Evolutionary conservation across 2,888 invertebrate genomes (phyloP).

Genomic region (Trichogramma evanescens): DNA sequence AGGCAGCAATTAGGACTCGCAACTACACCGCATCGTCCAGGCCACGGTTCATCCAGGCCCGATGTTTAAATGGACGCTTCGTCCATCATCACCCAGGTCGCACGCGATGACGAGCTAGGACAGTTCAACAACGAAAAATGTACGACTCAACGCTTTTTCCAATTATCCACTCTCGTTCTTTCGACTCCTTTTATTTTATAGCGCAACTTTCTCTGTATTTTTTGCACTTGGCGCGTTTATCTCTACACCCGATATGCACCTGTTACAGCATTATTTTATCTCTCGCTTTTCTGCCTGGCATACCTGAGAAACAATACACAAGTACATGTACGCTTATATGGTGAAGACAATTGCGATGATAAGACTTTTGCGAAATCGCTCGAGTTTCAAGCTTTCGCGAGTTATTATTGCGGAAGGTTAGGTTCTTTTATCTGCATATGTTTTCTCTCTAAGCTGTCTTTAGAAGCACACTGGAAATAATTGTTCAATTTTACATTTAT

Average conservation of each 20-base stretch:
- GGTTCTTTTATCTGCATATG: no score
- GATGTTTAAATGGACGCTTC: slow-evolving; percentile 93
- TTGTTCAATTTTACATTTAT: no score
- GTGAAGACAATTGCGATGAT: no score
- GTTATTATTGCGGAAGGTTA: no score
- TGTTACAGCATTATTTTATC: slow-evolving; percentile 32
- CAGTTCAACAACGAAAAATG: slow-evolving; percentile 91
- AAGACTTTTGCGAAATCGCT: no score
- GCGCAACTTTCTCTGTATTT: neutral
- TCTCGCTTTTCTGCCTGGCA: slow-evolving; percentile 25
- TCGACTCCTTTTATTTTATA: slow-evolving; percentile 16
- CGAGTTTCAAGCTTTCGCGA: no score
- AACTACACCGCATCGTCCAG: no score
- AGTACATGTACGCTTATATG: neutral
- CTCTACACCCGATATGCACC: slow-evolving; percentile 31
- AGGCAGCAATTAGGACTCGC: no score
- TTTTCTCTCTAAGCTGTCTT: no score
- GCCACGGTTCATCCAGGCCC: slow-evolving; percentile 37
- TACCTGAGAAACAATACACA: slow-evolving; percentile 9
- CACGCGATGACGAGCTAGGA: slow-evolving; percentile 85
- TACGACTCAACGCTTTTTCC: slow-evolving; percentile 38
- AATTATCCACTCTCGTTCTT: slow-evolving; percentile 23
- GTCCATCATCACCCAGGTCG: slow-evolving; percentile 98
- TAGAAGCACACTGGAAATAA: no score
- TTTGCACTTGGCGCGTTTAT: slow-evolving; percentile 14